Evolutionary conservation across 2,113 vertebrate genomes (phyloP), one percentile per base, ranked within the genome.

Genomic region (Lipophrys pholis): DNA sequence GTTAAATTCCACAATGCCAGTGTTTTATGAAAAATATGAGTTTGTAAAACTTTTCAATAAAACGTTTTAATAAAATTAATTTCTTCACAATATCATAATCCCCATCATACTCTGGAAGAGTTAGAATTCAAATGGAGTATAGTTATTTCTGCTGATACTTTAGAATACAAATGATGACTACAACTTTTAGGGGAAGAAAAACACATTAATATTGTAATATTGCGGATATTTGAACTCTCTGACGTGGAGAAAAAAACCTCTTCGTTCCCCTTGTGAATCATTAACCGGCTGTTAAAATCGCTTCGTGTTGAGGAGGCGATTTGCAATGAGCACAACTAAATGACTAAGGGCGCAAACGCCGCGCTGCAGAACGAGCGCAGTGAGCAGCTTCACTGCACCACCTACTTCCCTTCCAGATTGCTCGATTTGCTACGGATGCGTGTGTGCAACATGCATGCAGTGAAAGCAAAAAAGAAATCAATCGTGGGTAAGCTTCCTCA

Each of bases 231-330:
- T n/a, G 10, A 41, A 6, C 36, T 63, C 66, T 69, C 11, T 55
- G 11, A 2, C 11, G 12, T 11, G 52, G 57, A 60, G 17, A 4
- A 36, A n/a, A 14, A 10, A 46, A 0, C 30, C 11, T 16, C 16
- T 76, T 68, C 79, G 64, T 21, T 52, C 52, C 52, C 65, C 35
- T 11, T 36, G 17, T 14, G 21, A 71, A 80, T 61, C 56, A 14
- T 63, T 55, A 9, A 73, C 16, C 64, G 58, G 41, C 46, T 72
- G 80, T 58, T 69, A 30, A 66, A 69, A 62, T 39, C 2, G 39
- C 60, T 67, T 4, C 17, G 30, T 63, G 73, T 54, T 57, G 41
- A 53, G 40, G 15, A 43, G 73, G 50, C 7, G 6, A 50, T 59
- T 1, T 4, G 21, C 21, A 30, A 30, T 30, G 21, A 30, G 21